Evolutionary conservation across 2,113 vertebrate species (phyloP).

Genomic region (Serinus canaria): DNA sequence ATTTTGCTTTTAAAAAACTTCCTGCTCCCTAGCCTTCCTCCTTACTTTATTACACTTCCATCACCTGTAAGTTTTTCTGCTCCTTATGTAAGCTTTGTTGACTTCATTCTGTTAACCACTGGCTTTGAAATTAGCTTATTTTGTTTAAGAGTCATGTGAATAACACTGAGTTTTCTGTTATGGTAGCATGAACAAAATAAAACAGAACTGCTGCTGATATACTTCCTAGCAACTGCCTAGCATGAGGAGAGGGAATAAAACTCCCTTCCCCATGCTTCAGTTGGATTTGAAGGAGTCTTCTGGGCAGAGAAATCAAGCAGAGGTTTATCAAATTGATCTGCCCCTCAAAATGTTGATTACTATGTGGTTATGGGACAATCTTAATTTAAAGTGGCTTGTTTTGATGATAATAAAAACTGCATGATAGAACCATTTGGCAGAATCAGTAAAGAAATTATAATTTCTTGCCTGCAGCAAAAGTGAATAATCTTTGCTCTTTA

Average conservation of each 20-base stretch:
- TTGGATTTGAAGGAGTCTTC: neutral
- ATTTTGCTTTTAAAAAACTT: neutral
- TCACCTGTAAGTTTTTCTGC: neutral
- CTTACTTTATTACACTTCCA: neutral
- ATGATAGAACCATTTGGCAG: slow-evolving; percentile 35
- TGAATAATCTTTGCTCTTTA: slow-evolving; percentile 45
- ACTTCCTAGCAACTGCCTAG: neutral
- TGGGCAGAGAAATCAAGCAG: neutral
- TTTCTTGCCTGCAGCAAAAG: slow-evolving; percentile 55
- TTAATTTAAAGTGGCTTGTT: slow-evolving; percentile 48
- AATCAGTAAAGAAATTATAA: slow-evolving; percentile 53
- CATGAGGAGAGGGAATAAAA: neutral
- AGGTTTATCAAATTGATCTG: neutral
- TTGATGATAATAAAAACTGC: slow-evolving; percentile 32
- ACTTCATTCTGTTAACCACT: neutral
- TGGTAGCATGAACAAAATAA: neutral
- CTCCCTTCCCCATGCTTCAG: neutral
- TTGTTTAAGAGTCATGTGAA: neutral
- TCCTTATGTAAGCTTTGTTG: neutral
- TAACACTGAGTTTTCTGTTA: neutral
- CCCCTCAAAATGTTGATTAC: neutral
- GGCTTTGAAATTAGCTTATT: neutral
- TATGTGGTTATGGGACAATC: neutral
- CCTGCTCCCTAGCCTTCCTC: neutral
- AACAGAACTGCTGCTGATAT: neutral